Conservation (phyloP, 2,797 vertebrate genomes). For the Darevskia nairensis region DNA sequence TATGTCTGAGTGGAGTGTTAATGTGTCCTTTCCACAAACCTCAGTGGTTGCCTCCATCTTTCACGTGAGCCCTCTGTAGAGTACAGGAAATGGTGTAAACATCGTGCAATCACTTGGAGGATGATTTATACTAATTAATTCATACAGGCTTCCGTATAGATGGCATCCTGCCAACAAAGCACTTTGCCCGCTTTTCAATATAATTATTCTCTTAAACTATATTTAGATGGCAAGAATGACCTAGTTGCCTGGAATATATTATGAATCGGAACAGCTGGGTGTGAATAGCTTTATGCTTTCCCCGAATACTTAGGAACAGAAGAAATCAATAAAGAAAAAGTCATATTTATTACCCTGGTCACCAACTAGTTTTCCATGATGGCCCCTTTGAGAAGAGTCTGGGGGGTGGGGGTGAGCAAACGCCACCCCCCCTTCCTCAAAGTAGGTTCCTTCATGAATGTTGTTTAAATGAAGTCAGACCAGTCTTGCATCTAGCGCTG, state of each 20-base stretch:
- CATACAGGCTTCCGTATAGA: conserved; percentile 26
- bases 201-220: conserved; percentile 51
- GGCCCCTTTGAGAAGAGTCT: too few species aligned
- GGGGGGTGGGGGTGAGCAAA: too few species aligned
- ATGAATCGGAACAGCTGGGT: conserved; percentile 12
- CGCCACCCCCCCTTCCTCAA: neutral
- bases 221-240: conserved; percentile 37
- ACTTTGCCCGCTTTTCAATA: conserved; percentile 21
- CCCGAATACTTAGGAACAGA: neutral
- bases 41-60: conserved; percentile 44
- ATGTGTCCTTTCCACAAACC: conserved; percentile 49
- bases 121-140: conserved; percentile 60
- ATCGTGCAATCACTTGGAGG: conserved; percentile 48
- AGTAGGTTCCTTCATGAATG: neutral
- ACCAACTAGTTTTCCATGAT: neutral
- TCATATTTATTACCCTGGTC: neutral
- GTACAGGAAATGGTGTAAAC: conserved; percentile 65
- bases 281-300: neutral
- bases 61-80: conserved; percentile 56
- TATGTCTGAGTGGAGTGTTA: conserved; percentile 71
- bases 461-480: neutral
- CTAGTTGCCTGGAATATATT: conserved; percentile 32
- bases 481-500: neutral
- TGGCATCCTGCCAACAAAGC: conserved; percentile 51
- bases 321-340: neutral